A percentile compares a stretch with the other conserved stretches of the same genome.
These are phyloP conservation scores for Drosophila setifemur DNA, from an alignment of 1,140 invertebrate genomes.

Conservation along the genomic window DNA sequence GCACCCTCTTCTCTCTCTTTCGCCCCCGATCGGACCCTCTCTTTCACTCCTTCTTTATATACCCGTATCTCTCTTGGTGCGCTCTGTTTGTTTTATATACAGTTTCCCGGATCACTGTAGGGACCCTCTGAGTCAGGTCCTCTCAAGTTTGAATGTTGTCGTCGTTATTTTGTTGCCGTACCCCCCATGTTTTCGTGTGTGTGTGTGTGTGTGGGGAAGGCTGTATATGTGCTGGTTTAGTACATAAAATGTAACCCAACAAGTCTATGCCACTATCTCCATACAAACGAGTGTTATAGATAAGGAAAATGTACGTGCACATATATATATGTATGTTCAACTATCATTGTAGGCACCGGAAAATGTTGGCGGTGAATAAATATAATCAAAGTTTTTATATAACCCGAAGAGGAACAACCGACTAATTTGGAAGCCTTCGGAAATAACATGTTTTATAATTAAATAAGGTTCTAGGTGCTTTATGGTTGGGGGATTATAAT, in stretches of 20 bases:
- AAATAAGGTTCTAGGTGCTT: no score
- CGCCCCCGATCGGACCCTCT: background rate
- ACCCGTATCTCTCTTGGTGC: conserved; percentile 20
- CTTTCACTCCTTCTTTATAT: conserved; percentile 7
- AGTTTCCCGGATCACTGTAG: conserved; percentile 37
- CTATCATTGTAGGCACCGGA: background rate
- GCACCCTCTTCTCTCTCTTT: background rate
- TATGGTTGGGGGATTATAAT: no score
- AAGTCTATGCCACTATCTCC: conserved; percentile 48
- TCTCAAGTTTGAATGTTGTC: conserved; percentile 72
- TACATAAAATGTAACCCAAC: conserved; percentile 46
- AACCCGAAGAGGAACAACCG: background rate
- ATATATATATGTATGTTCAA: background rate
- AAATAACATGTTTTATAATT: background rate
- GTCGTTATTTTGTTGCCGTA: conserved; percentile 65
- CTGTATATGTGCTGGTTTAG: conserved; percentile 5
- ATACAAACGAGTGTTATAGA: conserved; percentile 17
- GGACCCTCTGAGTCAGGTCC: conserved; percentile 37
- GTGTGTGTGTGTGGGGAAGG: background rate
- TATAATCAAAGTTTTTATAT: conserved; percentile 31
- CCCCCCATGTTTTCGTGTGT: conserved; percentile 12
- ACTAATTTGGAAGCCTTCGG: no score
- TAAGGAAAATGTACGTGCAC: conserved; percentile 13
- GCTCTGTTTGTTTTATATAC: conserved; percentile 50
- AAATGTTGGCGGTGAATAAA: background rate